phyloP scores from a whole-genome alignment of 1,140 invertebrate species.

The Calycopis cecrops region DNA sequence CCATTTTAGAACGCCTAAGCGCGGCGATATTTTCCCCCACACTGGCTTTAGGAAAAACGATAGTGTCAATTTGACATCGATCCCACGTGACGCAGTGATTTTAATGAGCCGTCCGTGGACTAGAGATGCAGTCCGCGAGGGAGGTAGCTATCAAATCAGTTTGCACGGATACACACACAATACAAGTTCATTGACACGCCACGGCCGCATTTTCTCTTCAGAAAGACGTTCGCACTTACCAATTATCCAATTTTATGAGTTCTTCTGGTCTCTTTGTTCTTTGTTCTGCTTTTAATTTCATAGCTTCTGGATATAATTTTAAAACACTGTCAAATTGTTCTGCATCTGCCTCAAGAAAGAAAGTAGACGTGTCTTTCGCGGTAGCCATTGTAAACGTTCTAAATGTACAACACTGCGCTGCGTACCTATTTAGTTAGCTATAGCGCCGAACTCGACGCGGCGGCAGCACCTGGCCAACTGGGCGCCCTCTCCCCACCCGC shows the following conservation, averaged over 20 bases:
- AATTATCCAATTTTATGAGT: constrained; percentile 93
- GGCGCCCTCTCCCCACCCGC: constrained; percentile 71
- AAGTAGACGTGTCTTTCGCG: constrained; percentile 90
- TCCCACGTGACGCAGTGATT: constrained; percentile 79
- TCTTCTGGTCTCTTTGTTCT: constrained; percentile 94
- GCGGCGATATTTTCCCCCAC: constrained; percentile 67
- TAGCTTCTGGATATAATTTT: constrained; percentile 90
- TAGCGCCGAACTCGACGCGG: constrained; percentile 74
- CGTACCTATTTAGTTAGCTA: constrained; percentile 72
- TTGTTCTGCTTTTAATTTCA: constrained; percentile 89
- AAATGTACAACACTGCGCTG: constrained; percentile 73
- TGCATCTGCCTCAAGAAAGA: constrained; percentile 91
- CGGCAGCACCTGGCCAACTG: constrained; percentile 74
- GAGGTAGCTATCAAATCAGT: constrained; percentile 77
- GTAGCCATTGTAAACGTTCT: constrained; percentile 86
- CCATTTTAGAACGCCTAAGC: constrained; percentile 74
- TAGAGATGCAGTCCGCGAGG: constrained; percentile 76
- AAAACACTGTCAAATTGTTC: constrained; percentile 91
- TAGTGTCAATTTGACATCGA: constrained; percentile 77
- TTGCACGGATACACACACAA: constrained; percentile 76
- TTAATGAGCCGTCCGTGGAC: constrained; percentile 78
- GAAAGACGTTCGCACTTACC: constrained; percentile 82
- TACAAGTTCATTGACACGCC: constrained; percentile 76
- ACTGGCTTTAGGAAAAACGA: constrained; percentile 74
- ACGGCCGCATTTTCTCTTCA: constrained; percentile 74